phyloP scores from a whole-genome alignment of 2,797 vertebrate genomes.

The Schizopygopsis malacanthus region DNA sequence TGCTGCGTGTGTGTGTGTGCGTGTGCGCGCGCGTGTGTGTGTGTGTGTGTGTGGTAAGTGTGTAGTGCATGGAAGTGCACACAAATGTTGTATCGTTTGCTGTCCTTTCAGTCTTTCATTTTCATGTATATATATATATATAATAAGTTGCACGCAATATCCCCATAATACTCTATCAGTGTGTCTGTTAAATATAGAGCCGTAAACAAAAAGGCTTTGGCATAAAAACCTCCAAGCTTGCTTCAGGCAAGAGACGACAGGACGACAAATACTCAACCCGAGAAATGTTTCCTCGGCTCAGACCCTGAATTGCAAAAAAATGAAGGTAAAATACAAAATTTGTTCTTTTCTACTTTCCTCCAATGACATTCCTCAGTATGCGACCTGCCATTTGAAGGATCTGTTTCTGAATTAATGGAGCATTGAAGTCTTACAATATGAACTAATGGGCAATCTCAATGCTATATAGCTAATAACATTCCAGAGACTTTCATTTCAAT shows the following conservation, averaged over 20 bases:
- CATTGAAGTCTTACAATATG: slow-evolving; percentile 14
- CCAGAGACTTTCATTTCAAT: slow-evolving; percentile 20
- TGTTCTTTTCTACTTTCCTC: slow-evolving; percentile 6
- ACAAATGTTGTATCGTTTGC: slow-evolving; percentile 25
- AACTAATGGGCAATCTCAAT: slow-evolving; percentile 22
- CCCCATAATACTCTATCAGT: neutral
- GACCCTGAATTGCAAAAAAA: slow-evolving; percentile 16
- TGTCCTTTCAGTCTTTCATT: slow-evolving; percentile 20
- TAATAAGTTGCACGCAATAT: neutral
- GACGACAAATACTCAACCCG: slow-evolving; percentile 30
- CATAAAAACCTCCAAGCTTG: slow-evolving; percentile 23
- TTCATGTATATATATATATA: neutral
- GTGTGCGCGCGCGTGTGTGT: slow-evolving; percentile 19
- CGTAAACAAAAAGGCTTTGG: neutral
- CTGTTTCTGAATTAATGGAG: slow-evolving; percentile 36
- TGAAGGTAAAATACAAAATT: slow-evolving; percentile 13
- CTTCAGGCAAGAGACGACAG: slow-evolving; percentile 34
- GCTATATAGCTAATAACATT: slow-evolving; percentile 25
- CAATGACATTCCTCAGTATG: slow-evolving; percentile 17
- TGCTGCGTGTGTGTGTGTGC: slow-evolving; percentile 43
- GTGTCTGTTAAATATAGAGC: slow-evolving; percentile 1
- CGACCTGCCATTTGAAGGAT: neutral
- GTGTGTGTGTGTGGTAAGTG: slow-evolving; percentile 23
- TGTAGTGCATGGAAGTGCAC: slow-evolving; percentile 2
- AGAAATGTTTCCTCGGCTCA: slow-evolving; percentile 32